A percentile compares a stretch with the other conserved stretches of the same genome.
Evolutionary conservation across 2,888 invertebrate genomes (phyloP).

Genomic region (Conistra vaccinii): DNA sequence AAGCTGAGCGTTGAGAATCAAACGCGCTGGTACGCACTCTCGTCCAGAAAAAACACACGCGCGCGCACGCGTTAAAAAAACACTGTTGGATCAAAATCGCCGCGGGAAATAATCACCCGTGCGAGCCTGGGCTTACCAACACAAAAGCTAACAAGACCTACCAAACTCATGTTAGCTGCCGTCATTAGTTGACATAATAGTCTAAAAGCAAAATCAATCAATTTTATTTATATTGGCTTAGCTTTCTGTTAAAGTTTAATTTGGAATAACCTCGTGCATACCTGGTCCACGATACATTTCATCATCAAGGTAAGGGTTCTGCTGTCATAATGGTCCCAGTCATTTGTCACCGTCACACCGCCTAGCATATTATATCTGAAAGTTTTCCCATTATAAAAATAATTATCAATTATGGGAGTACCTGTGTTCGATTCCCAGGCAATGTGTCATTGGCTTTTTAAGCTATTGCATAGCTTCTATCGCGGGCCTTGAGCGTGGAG

Average conservation of each 20-base stretch:
- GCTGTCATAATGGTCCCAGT: conserved; percentile 88
- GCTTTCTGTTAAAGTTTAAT: neutral
- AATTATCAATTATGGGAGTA: neutral
- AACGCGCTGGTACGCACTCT: too few species aligned
- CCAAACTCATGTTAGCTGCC: neutral
- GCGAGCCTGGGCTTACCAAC: too few species aligned
- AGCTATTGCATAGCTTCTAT: too few species aligned
- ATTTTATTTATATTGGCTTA: neutral
- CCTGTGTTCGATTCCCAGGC: neutral
- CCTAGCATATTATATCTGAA: conserved; percentile 91
- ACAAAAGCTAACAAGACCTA: neutral
- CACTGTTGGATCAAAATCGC: too few species aligned
- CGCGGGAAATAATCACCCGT: too few species aligned
- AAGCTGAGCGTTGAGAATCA: too few species aligned
- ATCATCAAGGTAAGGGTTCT: conserved; percentile 90
- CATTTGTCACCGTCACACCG: conserved; percentile 88
- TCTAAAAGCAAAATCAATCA: neutral
- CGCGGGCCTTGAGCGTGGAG: too few species aligned
- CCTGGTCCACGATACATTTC: conserved; percentile 89
- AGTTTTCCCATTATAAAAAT: neutral
- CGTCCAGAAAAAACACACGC: too few species aligned
- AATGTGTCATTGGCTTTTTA: neutral
- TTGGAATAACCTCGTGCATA: neutral
- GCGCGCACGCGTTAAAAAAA: too few species aligned
- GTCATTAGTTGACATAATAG: neutral